Percentiles rank a stretch among this genome's conserved stretches.
Evolutionary conservation across 2,113 vertebrate species (phyloP).

Genomic region (Platichthys flesus): DNA sequence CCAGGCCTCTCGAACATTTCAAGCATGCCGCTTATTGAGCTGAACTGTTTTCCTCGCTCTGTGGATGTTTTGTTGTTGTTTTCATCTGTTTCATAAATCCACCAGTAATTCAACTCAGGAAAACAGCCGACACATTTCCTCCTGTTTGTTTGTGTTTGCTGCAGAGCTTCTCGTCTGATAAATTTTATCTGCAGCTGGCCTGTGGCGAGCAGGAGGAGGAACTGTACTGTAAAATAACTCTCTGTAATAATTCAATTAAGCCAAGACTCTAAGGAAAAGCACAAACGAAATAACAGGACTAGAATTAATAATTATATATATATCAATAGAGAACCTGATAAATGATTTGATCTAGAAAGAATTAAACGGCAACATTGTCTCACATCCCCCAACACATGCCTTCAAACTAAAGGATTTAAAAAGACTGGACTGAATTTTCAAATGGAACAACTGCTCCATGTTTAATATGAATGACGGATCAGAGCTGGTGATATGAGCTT

Average conservation of each 20-base stretch:
- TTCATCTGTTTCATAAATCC: slow-evolving; percentile 74
- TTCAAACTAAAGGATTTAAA: not conserved
- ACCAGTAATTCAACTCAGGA: slow-evolving; percentile 66
- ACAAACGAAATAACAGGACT: too few relatives aligned
- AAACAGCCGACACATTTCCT: slow-evolving; percentile 48
- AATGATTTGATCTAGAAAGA: not conserved
- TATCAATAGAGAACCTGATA: too few relatives aligned
- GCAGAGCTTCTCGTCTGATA: slow-evolving; percentile 37
- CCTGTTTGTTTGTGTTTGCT: slow-evolving; percentile 62
- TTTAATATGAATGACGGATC: too few relatives aligned
- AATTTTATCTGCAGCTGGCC: slow-evolving; percentile 33
- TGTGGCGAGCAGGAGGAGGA: slow-evolving; percentile 4
- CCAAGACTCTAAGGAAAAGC: not conserved
- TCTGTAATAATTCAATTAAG: not conserved
- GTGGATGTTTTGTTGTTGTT: slow-evolving; percentile 75
- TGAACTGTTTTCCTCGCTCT: slow-evolving; percentile 72
- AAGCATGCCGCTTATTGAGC: slow-evolving; percentile 68
- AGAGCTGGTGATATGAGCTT: too few relatives aligned
- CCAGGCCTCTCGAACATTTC: slow-evolving; percentile 73
- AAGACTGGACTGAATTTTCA: not conserved
- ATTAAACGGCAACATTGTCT: not conserved
- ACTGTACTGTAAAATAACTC: slow-evolving; percentile 16
- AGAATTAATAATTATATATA: not conserved
- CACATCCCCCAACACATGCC: not conserved
- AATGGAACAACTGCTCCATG: too few relatives aligned